Conservation (phyloP, 2,797 vertebrate genomes). For the Myiotriccus ornatus region DNA sequence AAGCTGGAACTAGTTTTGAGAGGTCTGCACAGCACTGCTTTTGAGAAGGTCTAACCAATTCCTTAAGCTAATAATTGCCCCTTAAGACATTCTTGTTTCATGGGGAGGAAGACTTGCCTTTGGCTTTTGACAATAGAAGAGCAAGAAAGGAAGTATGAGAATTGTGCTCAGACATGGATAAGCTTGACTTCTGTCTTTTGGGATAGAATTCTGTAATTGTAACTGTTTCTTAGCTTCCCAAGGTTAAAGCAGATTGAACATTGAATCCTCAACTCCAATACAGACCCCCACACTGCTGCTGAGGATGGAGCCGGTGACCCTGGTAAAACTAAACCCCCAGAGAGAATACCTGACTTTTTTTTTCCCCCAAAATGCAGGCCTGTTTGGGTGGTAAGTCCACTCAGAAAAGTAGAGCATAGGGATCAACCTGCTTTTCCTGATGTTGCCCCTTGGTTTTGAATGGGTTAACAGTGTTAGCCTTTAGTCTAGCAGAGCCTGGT, state of each 20-base stretch:
- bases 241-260: not conserved
- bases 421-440: not conserved
- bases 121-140: not conserved
- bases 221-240: not conserved
- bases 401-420: not conserved
- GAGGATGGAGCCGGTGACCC: not conserved
- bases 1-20: not conserved
- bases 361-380: not conserved
- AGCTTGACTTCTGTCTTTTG: not conserved
- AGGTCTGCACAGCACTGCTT: not conserved
- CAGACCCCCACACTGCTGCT: not conserved
- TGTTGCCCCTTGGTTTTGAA: not conserved
- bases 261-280: not conserved
- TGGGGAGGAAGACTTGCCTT: not conserved
- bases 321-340: not conserved
- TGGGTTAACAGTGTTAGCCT: conserved; percentile 4
- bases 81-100: not conserved
- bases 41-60: not conserved
- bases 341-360: not conserved
- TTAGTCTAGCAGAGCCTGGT: not conserved
- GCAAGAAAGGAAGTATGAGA: not conserved
- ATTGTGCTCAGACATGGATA: not conserved
- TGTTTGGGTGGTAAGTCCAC: not conserved
- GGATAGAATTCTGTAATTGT: not conserved
- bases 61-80: not conserved